Percentiles rank a stretch among this genome's conserved stretches.
These are phyloP conservation scores for Agriopis aurantiaria DNA, from an alignment of 2,888 invertebrate species.

Conservation along the genomic window DNA sequence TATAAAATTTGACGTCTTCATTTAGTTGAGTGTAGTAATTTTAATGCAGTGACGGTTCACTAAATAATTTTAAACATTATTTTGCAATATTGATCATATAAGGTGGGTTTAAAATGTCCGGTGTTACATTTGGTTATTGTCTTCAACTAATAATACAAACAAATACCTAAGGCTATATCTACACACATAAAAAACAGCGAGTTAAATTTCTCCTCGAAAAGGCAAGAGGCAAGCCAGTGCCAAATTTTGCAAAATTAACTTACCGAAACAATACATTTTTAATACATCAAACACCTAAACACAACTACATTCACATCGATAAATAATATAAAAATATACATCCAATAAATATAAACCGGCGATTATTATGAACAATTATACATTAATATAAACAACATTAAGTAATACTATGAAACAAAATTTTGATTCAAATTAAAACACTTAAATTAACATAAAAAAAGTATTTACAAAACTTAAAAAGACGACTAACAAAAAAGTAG, in stretches of 20 bases:
- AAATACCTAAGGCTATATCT: conserved; percentile 59
- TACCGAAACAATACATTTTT: conserved; percentile 52
- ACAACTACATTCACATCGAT: conserved; percentile 73
- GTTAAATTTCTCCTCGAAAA: conserved; percentile 48
- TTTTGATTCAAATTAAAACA: conserved; percentile 77
- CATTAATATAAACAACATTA: conserved; percentile 75
- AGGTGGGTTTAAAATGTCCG: conserved; percentile 70
- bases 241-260: conserved; percentile 54
- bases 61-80: conserved; percentile 13
- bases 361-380: conserved; percentile 72
- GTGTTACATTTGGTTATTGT: conserved; percentile 60
- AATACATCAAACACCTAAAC: conserved; percentile 68
- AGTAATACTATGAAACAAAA: conserved; percentile 79
- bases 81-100: conserved; percentile 44
- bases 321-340: conserved; percentile 77
- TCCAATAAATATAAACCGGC: conserved; percentile 79
- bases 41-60: conserved; percentile 9
- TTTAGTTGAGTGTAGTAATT: background rate
- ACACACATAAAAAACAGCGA: conserved; percentile 54
- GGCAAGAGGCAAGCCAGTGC: conserved; percentile 71
- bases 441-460: conserved; percentile 66
- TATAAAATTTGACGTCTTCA: background rate
- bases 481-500: conserved; percentile 70
- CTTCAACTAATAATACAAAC: conserved; percentile 62
- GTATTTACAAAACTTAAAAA: conserved; percentile 84